Percentiles rank a stretch among this genome's conserved stretches.
phyloP scores from a whole-genome alignment of 2,888 invertebrate species.

The Formica aserva region DNA sequence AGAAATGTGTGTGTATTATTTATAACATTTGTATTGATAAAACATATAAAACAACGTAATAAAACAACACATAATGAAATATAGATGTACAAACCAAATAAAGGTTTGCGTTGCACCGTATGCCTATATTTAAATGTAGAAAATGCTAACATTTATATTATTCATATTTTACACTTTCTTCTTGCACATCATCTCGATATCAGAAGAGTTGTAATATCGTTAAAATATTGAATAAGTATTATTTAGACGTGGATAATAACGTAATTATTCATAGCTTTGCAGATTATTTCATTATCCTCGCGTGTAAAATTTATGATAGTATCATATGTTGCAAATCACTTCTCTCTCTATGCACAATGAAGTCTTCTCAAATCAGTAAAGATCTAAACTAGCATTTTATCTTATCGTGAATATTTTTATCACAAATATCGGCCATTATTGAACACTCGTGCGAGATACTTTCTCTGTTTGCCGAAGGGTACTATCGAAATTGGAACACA shows the following conservation, averaged over 20 bases:
- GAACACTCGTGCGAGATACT: slow-evolving; percentile 36
- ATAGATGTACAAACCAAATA: neutral
- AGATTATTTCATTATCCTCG: neutral
- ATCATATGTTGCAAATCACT: neutral
- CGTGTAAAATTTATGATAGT: neutral
- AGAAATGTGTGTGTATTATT: neutral
- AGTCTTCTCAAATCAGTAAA: slow-evolving; percentile 27
- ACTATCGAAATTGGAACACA: slow-evolving; percentile 64
- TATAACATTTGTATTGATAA: neutral
- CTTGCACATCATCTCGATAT: neutral
- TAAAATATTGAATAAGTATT: neutral
- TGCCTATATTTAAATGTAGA: neutral
- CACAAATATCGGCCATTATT: slow-evolving; percentile 65
- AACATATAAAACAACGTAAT: neutral
- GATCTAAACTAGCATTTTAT: neutral
- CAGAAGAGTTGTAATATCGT: too few species aligned
- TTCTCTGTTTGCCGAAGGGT: slow-evolving; percentile 65
- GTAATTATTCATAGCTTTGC: neutral
- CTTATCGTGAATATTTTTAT: slow-evolving; percentile 59
- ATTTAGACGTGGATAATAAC: neutral
- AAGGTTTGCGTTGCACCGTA: neutral
- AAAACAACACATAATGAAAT: neutral
- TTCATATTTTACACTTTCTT: neutral
- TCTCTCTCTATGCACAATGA: neutral
- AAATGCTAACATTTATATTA: neutral